Conservation (phyloP, 2,797 vertebrate species). For the Psittacula echo region DNA sequence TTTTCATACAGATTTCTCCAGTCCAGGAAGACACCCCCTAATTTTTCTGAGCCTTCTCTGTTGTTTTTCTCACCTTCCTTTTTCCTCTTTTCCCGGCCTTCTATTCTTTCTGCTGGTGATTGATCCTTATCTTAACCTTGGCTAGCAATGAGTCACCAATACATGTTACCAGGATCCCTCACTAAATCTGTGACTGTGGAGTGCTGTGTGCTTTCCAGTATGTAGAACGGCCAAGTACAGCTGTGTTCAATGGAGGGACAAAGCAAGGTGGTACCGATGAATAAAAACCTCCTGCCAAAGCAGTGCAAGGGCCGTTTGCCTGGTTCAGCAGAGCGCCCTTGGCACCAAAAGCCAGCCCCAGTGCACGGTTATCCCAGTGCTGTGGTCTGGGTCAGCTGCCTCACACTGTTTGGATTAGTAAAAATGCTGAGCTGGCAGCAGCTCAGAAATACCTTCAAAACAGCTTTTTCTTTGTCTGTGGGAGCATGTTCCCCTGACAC, state of each 20-base stretch:
- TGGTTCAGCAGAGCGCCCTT: no score
- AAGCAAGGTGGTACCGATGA: neutral
- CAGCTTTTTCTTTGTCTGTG: neutral
- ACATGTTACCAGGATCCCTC: no score
- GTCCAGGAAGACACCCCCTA: neutral
- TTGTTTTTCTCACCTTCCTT: neutral
- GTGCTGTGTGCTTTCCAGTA: no score
- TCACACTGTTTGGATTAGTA: accelerated
- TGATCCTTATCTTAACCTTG: neutral
- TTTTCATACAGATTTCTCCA: neutral
- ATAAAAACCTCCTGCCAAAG: neutral
- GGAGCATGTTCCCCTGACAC: no score
- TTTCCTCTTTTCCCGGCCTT: neutral
- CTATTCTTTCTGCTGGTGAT: neutral
- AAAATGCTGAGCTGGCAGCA: neutral
- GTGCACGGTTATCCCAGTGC: neutral
- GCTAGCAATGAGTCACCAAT: neutral
- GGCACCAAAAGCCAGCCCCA: no score
- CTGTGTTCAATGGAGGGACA: neutral
- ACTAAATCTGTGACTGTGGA: accelerated
- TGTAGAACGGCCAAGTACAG: neutral
- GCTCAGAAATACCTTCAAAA: neutral
- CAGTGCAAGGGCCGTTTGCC: accelerated
- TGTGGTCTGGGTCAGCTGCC: neutral
- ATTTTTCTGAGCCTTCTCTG: neutral